phyloP scores from a whole-genome alignment of 2,113 vertebrate species.

The Cyprinus carpio region DNA sequence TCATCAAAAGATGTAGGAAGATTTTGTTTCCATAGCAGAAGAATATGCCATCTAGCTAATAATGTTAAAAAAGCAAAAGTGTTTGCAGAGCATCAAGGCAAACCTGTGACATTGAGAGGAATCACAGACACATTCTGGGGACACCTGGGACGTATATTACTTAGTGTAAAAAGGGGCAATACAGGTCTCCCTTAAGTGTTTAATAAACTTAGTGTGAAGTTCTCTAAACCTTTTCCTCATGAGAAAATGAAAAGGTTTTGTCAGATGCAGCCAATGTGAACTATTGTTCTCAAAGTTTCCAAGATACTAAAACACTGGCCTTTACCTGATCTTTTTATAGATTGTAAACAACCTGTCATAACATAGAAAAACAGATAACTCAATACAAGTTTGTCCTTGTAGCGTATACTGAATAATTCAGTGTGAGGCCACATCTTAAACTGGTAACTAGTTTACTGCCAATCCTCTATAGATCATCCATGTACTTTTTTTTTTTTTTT shows the following conservation, averaged over 20 bases:
- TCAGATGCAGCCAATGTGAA: neutral
- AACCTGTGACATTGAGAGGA: no score
- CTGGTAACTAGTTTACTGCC: neutral
- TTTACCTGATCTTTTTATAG: constrained; percentile 23
- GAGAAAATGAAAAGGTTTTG: neutral
- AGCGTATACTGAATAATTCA: constrained; percentile 11
- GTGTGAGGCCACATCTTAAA: neutral
- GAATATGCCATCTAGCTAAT: no score
- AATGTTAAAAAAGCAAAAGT: no score
- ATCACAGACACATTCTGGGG: no score
- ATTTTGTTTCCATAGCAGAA: no score
- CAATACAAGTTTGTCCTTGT: constrained; percentile 29
- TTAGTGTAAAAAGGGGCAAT: no score
- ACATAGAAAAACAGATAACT: constrained; percentile 45
- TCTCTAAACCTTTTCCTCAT: neutral
- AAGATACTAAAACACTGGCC: neutral
- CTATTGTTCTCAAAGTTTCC: constrained; percentile 22
- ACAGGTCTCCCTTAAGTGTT: neutral
- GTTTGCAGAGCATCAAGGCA: no score
- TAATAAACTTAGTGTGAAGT: neutral
- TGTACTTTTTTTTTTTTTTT: neutral
- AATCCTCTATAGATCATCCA: neutral
- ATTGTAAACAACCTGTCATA: constrained; percentile 48
- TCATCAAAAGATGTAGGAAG: no score
- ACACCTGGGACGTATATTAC: no score